phyloP scores from a whole-genome alignment of 1,140 invertebrate genomes.

The Drosophila watanabei region DNA sequence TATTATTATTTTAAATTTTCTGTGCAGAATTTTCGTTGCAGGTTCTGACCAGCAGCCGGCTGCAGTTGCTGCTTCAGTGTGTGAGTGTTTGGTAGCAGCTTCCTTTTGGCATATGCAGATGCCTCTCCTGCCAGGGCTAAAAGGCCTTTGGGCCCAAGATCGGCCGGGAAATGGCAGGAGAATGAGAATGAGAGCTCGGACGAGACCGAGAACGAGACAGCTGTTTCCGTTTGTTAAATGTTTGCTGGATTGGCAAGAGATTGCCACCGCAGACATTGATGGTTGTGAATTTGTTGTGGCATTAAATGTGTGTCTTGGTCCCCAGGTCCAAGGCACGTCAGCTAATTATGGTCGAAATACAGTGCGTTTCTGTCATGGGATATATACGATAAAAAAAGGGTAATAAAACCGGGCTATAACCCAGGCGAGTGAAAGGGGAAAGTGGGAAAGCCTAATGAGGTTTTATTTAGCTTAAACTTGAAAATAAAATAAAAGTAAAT shows the following conservation, averaged over 20 bases:
- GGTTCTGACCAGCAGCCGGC: conserved; percentile 62
- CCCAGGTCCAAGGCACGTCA: conserved; percentile 22
- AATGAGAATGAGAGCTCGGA: conserved; percentile 16
- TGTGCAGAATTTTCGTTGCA: conserved; percentile 11
- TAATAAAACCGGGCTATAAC: background rate
- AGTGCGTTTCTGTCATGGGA: conserved; percentile 17
- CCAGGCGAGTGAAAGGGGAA: background rate
- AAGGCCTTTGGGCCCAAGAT: conserved; percentile 41
- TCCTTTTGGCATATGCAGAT: conserved; percentile 72
- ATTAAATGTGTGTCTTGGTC: conserved; percentile 61
- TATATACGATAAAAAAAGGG: background rate
- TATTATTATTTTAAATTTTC: background rate
- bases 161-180: conserved; percentile 7
- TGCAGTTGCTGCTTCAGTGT: conserved; percentile 39
- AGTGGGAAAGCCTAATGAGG: background rate
- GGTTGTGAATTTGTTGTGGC: conserved; percentile 66
- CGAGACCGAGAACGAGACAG: conserved; percentile 66
- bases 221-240: conserved; percentile 84
- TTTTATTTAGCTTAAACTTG: background rate
- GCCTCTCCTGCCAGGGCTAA: conserved; percentile 45
- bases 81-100: conserved; percentile 81
- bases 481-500: conserved; percentile 1
- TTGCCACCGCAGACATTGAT: conserved; percentile 75
- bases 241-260: conserved; percentile 80
- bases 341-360: conserved; percentile 65